Conservation (phyloP, 1,140 invertebrate genomes). For the Chelonus insularis region DNA sequence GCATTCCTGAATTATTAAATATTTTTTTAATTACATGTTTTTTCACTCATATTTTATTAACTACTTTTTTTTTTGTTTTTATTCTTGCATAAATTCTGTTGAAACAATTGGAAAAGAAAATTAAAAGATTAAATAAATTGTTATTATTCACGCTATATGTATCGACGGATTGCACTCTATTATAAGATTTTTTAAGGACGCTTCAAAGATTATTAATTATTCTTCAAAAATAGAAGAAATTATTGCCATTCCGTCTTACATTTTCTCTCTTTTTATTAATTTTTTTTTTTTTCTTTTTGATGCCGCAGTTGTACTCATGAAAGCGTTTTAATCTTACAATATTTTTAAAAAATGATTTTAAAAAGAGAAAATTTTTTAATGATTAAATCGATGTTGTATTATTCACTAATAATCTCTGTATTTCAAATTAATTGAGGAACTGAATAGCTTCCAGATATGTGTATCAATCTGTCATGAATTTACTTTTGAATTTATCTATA, state of each 20-base stretch:
- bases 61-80: no score
- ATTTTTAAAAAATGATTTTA: background rate
- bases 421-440: background rate
- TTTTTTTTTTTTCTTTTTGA: no score
- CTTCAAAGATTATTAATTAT: background rate
- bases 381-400: no score
- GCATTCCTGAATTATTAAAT: background rate
- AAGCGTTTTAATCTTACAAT: background rate
- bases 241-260: conserved; percentile 12
- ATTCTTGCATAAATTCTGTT: no score
- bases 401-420: background rate
- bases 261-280: background rate
- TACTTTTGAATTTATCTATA: background rate
- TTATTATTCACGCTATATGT: background rate
- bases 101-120: no score
- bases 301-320: background rate
- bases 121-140: background rate
- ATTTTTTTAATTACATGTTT: background rate
- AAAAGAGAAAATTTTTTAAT: no score
- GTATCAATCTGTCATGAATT: background rate
- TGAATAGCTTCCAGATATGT: conserved; percentile 4
- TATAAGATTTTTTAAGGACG: background rate
- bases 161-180: conserved; percentile 3
- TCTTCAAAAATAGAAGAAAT: conserved; percentile 8
- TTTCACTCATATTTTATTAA: background rate